These are phyloP conservation scores for Oreotrochilus melanogaster DNA, from an alignment of 2,113 vertebrate genomes.

Conservation along the genomic window DNA sequence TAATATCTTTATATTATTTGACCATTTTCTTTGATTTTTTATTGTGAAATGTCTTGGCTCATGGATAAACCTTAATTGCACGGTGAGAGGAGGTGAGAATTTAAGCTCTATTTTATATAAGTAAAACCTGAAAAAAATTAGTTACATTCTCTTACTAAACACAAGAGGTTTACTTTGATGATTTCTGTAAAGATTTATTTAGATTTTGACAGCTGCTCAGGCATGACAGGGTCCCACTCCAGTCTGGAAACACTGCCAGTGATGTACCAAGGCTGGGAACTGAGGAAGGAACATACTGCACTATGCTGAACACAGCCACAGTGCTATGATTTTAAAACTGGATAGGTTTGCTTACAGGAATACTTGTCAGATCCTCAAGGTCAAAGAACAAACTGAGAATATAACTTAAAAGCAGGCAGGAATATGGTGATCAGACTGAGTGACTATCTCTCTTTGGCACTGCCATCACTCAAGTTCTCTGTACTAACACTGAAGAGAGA, in stretches of 20 bases:
- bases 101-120: neutral
- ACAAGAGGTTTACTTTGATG: neutral
- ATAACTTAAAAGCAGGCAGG: neutral
- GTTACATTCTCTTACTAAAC: neutral
- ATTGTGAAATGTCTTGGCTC: neutral
- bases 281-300: neutral
- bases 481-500: neutral
- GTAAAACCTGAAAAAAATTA: neutral
- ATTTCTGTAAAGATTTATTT: neutral
- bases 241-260: neutral
- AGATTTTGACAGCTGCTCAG: neutral
- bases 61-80: neutral
- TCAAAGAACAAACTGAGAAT: neutral
- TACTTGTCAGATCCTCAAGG: neutral
- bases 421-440: neutral
- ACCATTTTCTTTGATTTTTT: neutral
- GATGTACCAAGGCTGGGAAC: neutral
- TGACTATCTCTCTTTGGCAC: neutral
- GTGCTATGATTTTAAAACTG: neutral
- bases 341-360: neutral
- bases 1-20: neutral
- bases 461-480: neutral
- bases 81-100: neutral
- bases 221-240: neutral
- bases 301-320: neutral